A percentile compares a stretch with the other conserved stretches of the same genome.
These are phyloP conservation scores for Gnathonemus echidnorhynchus DNA, from an alignment of 2,113 vertebrate genomes.

Conservation along the genomic window DNA sequence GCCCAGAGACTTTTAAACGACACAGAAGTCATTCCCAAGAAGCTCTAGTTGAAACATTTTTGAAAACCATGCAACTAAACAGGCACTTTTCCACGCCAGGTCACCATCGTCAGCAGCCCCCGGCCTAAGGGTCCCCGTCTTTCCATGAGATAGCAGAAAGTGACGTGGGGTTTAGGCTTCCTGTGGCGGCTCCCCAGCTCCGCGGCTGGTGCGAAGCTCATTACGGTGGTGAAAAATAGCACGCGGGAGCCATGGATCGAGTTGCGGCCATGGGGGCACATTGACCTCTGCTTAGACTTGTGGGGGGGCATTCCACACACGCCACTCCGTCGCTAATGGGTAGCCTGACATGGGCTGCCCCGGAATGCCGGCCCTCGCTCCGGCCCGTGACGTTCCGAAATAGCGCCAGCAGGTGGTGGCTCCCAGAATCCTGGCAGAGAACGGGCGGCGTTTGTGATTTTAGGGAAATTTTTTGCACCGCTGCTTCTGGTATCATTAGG, in stretches of 20 bases:
- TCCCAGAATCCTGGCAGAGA: not conserved
- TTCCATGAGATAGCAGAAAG: conserved; percentile 47
- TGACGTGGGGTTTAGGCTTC: conserved; percentile 49
- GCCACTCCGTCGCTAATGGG: conserved; percentile 30
- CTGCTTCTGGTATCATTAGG: not conserved
- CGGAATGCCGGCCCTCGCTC: not conserved
- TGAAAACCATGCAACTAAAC: not conserved
- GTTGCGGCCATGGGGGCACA: conserved; percentile 44
- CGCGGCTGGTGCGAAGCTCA: conserved; percentile 39
- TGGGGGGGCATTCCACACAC: conserved; percentile 20
- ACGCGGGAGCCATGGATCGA: conserved; percentile 46
- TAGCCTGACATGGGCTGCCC: conserved; percentile 23
- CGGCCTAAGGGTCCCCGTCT: conserved; percentile 30
- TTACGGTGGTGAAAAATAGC: conserved; percentile 49
- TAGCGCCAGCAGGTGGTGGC: not conserved
- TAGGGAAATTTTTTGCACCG: not conserved
- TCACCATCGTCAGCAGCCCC: not conserved
- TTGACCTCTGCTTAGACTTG: conserved; percentile 39
- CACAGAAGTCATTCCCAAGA: not conserved
- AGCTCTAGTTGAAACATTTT: not conserved
- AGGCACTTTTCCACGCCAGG: conserved; percentile 13
- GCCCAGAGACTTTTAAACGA: conserved; percentile 39
- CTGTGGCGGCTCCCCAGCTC: conserved; percentile 43
- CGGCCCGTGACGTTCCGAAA: not conserved
- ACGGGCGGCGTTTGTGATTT: not conserved